Conservation (phyloP, 2,797 vertebrate genomes). For the Eutrigla gurnardus region DNA sequence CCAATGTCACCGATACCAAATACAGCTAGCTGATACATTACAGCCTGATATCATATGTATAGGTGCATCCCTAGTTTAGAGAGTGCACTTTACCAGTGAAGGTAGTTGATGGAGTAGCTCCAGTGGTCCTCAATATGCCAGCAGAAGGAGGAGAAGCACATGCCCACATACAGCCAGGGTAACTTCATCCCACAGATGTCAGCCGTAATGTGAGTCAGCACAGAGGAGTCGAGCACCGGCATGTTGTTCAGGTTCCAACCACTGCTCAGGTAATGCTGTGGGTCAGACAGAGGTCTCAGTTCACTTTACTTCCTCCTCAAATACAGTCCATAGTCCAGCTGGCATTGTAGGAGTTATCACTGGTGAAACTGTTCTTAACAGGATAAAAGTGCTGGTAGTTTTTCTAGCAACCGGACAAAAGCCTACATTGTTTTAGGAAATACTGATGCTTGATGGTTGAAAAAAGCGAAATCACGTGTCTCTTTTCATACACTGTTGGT, state of each 20-base stretch:
- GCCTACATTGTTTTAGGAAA: not conserved
- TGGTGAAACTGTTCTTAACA: not conserved
- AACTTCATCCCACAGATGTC: conserved; percentile 99
- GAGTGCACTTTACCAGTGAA: conserved; percentile 89
- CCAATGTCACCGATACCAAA: no score
- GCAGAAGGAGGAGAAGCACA: conserved; percentile 99
- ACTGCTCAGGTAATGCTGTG: conserved; percentile 93
- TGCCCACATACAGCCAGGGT: conserved; percentile 98
- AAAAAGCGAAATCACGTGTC: not conserved
- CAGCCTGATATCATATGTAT: no score
- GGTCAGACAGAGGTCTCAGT: conserved; percentile 57
- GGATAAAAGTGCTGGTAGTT: not conserved
- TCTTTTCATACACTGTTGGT: not conserved
- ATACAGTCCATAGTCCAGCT: not conserved
- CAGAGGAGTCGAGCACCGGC: conserved; percentile 96
- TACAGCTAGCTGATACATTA: no score
- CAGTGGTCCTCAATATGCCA: conserved; percentile 99
- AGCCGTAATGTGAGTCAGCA: conserved; percentile 95
- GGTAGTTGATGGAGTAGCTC: conserved; percentile 99
- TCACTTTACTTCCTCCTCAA: conserved; percentile 17
- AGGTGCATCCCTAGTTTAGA: not conserved
- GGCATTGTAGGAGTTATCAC: not conserved
- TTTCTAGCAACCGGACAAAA: not conserved
- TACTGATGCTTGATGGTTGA: not conserved
- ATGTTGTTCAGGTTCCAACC: conserved; percentile 99